phyloP scores from a whole-genome alignment of 2,888 invertebrate species.

The Exephanes ischioxanthus region DNA sequence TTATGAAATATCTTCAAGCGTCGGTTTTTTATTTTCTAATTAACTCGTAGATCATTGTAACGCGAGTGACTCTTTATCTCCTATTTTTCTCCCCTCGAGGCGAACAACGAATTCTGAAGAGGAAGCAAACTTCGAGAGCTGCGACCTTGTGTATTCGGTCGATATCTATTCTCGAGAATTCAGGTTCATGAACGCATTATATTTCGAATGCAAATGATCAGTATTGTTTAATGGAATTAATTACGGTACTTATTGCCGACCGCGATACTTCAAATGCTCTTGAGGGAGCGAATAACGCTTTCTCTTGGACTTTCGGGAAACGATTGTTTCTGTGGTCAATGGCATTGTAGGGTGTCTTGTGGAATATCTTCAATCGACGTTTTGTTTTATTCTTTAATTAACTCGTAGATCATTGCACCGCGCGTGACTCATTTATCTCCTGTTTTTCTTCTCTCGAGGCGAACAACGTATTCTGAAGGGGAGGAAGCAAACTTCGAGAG shows the following conservation, averaged over 20 bases:
- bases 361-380: background rate
- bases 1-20: background rate
- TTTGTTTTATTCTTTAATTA: background rate
- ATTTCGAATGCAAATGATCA: too few species aligned
- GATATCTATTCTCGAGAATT: background rate
- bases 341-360: background rate
- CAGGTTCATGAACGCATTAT: too few species aligned
- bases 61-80: background rate
- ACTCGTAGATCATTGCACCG: background rate
- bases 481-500: conserved; percentile 16
- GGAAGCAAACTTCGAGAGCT: conserved; percentile 11
- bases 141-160: conserved; percentile 13
- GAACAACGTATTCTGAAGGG: background rate
- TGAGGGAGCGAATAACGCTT: background rate
- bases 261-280: background rate
- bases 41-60: background rate
- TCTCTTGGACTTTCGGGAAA: background rate
- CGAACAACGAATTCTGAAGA: background rate
- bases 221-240: too few species aligned
- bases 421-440: conserved; percentile 17
- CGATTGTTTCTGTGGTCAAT: background rate
- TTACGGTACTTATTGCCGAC: too few species aligned
- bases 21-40: background rate
- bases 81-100: conserved; percentile 7
- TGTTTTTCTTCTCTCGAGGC: conserved; percentile 18